Conservation (phyloP, 2,797 vertebrate genomes). For the Poecilia velifera region DNA sequence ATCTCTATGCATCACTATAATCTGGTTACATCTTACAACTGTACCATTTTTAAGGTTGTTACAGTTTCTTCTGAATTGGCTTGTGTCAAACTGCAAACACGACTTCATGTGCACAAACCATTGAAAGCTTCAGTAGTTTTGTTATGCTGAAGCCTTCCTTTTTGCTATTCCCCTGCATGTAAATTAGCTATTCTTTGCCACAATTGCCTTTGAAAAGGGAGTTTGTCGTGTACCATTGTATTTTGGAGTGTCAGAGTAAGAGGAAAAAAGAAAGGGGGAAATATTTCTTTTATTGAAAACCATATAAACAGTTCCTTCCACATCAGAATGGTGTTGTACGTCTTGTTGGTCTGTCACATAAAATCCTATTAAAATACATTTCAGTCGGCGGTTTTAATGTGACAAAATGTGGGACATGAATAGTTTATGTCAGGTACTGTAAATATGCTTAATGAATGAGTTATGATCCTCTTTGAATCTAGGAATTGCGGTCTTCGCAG, state of each 20-base stretch:
- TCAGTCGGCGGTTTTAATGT: neutral
- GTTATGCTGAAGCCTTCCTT: neutral
- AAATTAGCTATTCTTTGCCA: neutral
- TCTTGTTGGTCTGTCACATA: neutral
- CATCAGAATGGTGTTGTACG: neutral
- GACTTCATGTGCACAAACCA: neutral
- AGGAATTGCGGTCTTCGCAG: slow-evolving; percentile 24
- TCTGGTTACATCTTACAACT: neutral
- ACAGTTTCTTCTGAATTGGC: neutral
- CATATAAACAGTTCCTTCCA: neutral
- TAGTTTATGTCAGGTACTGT: neutral
- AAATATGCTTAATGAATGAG: neutral
- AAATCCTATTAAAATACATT: neutral
- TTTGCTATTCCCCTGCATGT: neutral
- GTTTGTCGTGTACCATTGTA: neutral
- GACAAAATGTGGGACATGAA: neutral
- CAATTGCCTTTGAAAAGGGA: neutral
- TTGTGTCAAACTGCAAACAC: neutral
- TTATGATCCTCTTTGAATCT: slow-evolving; percentile 26
- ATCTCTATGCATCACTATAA: neutral
- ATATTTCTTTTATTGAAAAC: neutral
- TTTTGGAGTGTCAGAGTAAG: neutral
- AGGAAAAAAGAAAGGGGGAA: neutral
- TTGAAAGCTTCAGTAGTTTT: neutral
- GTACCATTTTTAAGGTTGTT: neutral